Percentiles rank a stretch among this genome's conserved stretches.
Evolutionary conservation across 2,113 vertebrate genomes (phyloP).

Genomic region (Formicarius rufipectus): DNA sequence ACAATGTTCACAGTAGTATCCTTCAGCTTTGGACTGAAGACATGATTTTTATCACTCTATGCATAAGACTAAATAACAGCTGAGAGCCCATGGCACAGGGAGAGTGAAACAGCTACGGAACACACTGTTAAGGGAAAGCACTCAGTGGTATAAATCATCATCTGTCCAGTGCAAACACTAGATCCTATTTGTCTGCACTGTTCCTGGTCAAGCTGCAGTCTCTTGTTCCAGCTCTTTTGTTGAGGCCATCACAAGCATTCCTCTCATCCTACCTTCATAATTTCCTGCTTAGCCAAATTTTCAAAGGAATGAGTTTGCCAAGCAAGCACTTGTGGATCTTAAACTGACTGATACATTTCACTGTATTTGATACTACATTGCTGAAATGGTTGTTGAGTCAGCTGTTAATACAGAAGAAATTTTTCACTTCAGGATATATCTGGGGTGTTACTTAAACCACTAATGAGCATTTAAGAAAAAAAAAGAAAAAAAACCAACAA

Average conservation of each 20-base stretch:
- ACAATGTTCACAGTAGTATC: background rate
- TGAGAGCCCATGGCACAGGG: background rate
- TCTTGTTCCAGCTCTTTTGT: background rate
- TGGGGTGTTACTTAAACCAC: background rate
- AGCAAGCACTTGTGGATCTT: background rate
- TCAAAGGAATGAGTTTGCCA: background rate
- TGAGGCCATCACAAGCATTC: background rate
- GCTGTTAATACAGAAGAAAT: background rate
- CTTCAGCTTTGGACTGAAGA: background rate
- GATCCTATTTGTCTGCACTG: background rate
- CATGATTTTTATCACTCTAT: background rate
- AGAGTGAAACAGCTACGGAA: background rate
- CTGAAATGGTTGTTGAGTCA: background rate
- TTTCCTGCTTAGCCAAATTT: background rate
- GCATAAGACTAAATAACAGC: fast-evolving
- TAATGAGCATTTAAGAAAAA: background rate
- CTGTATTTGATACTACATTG: background rate
- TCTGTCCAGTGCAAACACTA: background rate
- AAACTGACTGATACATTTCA: background rate
- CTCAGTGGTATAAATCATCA: background rate
- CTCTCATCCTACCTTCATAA: background rate
- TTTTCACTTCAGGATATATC: background rate
- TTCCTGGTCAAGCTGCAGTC: background rate
- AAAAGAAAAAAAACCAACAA: background rate
- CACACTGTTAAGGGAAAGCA: fast-evolving